Percentiles rank a stretch among this genome's conserved stretches.
Conservation (phyloP, 2,797 vertebrate genomes). For the Vultur gryphus region DNA sequence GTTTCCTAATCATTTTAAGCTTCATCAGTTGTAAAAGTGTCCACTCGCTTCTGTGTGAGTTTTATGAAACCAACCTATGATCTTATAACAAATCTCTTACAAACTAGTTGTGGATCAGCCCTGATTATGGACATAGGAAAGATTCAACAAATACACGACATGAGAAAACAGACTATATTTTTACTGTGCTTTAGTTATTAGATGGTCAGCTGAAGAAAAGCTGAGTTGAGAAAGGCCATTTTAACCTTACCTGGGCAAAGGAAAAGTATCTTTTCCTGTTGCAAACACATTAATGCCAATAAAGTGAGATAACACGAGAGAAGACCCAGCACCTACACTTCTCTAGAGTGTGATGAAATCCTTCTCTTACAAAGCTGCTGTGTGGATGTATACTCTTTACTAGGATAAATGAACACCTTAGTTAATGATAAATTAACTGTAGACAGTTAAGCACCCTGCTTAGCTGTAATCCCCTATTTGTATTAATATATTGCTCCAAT, state of each 20-base stretch:
- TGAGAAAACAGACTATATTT: not conserved
- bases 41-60: not conserved
- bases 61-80: not conserved
- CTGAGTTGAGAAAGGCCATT: not conserved
- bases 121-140: not conserved
- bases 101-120: not conserved
- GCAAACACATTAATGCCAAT: not conserved
- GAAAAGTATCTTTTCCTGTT: not conserved
- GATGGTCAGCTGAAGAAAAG: not conserved
- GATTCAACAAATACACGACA: not conserved
- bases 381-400: not conserved
- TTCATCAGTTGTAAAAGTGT: not conserved
- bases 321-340: not conserved
- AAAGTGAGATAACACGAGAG: not conserved
- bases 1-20: not conserved
- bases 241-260: not conserved
- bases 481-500: not conserved
- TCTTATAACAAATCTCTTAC: not conserved
- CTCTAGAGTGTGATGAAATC: not conserved
- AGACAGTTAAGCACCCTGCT: not conserved
- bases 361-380: not conserved
- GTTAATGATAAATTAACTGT: slow-evolving; percentile 3
- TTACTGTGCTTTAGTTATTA: not conserved
- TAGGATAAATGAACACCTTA: not conserved
- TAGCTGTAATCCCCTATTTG: slow-evolving; percentile 10